These are phyloP conservation scores for Nibea coibor DNA, from an alignment of 2,113 vertebrate genomes.

Conservation along the genomic window DNA sequence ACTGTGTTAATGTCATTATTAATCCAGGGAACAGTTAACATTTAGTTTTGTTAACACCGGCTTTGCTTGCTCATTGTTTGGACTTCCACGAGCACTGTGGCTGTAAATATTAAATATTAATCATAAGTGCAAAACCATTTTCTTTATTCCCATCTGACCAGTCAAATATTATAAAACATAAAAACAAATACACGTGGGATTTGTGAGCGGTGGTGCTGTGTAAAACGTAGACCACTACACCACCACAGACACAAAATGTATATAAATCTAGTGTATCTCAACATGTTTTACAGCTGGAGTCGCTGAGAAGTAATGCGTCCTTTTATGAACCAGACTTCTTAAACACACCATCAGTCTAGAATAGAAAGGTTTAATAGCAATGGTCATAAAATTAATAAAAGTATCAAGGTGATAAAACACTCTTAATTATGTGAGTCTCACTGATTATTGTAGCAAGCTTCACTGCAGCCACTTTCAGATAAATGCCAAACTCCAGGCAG, in stretches of 20 bases:
- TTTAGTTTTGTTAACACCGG: neutral
- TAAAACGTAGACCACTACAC: neutral
- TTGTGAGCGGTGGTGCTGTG: neutral
- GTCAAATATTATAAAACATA: neutral
- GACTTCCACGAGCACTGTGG: neutral
- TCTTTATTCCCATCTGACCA: neutral
- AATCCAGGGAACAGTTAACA: neutral
- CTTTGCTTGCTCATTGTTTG: neutral
- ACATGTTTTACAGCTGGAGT: neutral
- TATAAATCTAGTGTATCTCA: neutral
- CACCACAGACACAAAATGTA: neutral
- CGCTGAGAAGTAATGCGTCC: neutral
- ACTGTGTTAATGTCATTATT: neutral
- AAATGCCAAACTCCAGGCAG: neutral
- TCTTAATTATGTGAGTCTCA: neutral
- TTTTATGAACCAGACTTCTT: neutral
- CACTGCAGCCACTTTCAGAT: no score
- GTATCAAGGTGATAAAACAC: neutral
- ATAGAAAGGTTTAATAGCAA: no score
- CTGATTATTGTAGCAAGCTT: no score
- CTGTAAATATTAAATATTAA: neutral
- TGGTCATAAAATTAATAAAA: neutral
- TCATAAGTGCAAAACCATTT: neutral
- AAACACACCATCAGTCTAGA: neutral
- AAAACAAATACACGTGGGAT: neutral